Base-by-base conservation (phyloP, 2,888 invertebrate species). In the Leptinotarsa peninsularis region DNA sequence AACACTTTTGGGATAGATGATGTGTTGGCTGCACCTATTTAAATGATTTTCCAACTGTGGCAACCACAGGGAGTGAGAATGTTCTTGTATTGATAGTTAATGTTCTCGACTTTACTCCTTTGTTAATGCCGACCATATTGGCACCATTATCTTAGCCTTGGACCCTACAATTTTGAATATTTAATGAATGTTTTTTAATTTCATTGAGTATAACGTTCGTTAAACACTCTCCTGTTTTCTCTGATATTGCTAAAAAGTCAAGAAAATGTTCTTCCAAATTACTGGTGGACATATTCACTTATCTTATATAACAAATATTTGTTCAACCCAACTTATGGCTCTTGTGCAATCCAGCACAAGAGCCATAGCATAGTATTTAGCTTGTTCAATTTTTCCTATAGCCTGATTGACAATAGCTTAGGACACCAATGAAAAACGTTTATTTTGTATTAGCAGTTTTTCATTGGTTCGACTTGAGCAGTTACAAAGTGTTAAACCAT, bases 101-200 rank as follows among this genome's bases (percentile, higher is more conserved):
- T 67, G 75, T 75, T 72, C 68, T 15, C 69, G 76, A 78, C 76
- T 79, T 80, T 18, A 82, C 80, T 54, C 77, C 80, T 79, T 82
- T 27, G 27, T 27, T 27, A 27, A 27, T 27, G 27, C 4, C 27
- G 27, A 27, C 27, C 27, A 27, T 27, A 68, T 82, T 81, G 4
- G 81, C 76, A 60, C 78, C 79, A 74, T 80, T 80, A 68, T 81
- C 81, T 67, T 79, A 80, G 50, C 79, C 79, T 70, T 79, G 81
- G 43, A 79, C 79, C 49, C 78, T 66, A 68, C 77, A 76, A 63
- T 76, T 66, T 67, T 72, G 72, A 67, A 78, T 76, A 76, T 49
- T 33, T 21, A 67, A n/a, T n/a, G 17, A 10, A 67, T 67, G 49
- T 72, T 67, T 72, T 72, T 66, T 52, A 50, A 72, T 18, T 27